Conservation (phyloP, 2,888 invertebrate species). For the Tiliacea citrago region DNA sequence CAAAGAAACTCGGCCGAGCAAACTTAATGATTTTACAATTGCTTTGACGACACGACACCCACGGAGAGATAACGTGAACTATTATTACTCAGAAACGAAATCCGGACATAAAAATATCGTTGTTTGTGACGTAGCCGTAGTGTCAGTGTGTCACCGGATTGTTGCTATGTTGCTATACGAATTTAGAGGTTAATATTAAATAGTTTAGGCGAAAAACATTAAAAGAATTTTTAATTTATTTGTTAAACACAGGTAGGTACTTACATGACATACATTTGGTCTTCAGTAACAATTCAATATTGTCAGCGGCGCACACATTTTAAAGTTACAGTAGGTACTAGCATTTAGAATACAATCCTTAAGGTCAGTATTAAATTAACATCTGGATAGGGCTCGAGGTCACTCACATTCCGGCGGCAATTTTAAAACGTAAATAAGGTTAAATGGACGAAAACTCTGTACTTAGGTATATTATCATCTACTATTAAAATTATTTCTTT, state of each 20-base stretch:
- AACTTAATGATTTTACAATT: constrained; percentile 5
- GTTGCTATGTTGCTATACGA: constrained; percentile 34
- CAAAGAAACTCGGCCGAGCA: neutral
- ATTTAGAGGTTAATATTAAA: neutral
- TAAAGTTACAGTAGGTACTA: neutral
- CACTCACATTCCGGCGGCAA: neutral
- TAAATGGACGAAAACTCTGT: neutral
- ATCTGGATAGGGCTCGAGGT: neutral
- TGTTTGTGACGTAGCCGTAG: constrained; percentile 22
- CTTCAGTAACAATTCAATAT: neutral
- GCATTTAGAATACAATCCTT: neutral
- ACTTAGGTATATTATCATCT: neutral
- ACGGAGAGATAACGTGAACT: constrained; percentile 36
- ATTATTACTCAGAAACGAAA: constrained; percentile 4
- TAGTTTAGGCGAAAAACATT: neutral
- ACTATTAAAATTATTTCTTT: too few species aligned
- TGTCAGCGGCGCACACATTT: neutral
- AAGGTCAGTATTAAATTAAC: neutral
- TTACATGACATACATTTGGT: neutral
- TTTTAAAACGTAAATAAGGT: neutral
- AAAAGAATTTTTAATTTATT: neutral
- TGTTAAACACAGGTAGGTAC: neutral
- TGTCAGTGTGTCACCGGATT: constrained; percentile 20
- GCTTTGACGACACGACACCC: constrained; percentile 5
- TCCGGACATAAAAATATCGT: neutral